These are phyloP conservation scores for Astropecten irregularis DNA, from an alignment of 53 echinoderm and acorn worm species.

Conservation along the genomic window DNA sequence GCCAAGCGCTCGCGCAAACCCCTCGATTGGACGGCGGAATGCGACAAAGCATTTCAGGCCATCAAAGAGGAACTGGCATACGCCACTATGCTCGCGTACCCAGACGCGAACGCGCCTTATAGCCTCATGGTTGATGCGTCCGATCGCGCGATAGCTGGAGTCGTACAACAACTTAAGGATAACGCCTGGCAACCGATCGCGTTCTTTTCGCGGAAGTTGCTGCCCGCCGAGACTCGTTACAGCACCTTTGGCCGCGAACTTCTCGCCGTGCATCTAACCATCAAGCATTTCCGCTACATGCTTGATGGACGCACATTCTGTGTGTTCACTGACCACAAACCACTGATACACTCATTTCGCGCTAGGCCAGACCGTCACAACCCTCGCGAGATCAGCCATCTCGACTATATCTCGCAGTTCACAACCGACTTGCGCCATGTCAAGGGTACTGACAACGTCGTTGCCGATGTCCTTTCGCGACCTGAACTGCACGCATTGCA, in stretches of 20 bases:
- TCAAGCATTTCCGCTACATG: neutral
- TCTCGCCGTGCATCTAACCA: conserved; percentile 3
- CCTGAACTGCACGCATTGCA: neutral
- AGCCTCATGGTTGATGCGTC: conserved; percentile 65
- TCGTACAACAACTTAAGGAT: neutral
- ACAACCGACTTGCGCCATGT: no score
- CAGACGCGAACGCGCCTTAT: neutral
- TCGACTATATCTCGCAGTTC: conserved; percentile 28
- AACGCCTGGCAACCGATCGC: neutral
- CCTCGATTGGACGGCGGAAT: neutral
- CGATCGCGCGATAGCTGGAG: conserved; percentile 5
- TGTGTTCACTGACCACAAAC: conserved; percentile 24
- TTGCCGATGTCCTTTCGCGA: conserved; percentile 8
- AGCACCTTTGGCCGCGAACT: conserved; percentile 8
- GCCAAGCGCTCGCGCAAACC: conserved; percentile 5
- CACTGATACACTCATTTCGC: neutral
- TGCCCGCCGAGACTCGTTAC: neutral
- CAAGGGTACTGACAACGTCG: neutral
- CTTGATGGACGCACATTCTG: conserved; percentile 13
- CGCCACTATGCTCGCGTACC: neutral
- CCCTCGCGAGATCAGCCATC: conserved; percentile 1
- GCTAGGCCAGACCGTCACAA: neutral
- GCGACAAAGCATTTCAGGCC: neutral
- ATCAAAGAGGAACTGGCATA: conserved; percentile 8
- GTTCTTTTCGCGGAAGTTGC: neutral